phyloP scores from a whole-genome alignment of 1,140 invertebrate genomes.

The Pinna nobilis region DNA sequence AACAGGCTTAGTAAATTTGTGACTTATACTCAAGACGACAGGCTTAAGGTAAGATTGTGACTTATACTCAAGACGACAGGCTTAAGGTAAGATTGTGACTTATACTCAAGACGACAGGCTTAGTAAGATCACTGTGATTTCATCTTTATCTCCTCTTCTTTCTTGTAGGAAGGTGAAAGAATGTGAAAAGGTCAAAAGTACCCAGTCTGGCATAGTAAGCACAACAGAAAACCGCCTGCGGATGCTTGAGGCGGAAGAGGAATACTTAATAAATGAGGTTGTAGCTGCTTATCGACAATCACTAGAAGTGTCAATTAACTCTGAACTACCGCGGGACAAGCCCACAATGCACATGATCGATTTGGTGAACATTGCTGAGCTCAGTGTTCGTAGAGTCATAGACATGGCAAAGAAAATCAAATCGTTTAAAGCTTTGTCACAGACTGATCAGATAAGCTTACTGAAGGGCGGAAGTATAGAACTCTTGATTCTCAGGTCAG shows the following conservation, averaged over 20 bases:
- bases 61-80: too few species aligned
- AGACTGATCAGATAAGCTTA: conserved; percentile 75
- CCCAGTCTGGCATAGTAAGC: conserved; percentile 66
- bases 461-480: conserved; percentile 77
- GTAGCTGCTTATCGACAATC: conserved; percentile 70
- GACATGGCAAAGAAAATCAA: conserved; percentile 75
- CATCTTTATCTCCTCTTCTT: conserved; percentile 17
- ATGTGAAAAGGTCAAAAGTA: conserved; percentile 58
- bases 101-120: too few species aligned
- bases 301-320: conserved; percentile 69
- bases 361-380: conserved; percentile 74
- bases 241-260: conserved; percentile 65
- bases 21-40: too few species aligned
- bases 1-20: too few species aligned
- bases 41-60: too few species aligned
- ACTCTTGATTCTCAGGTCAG: conserved; percentile 76
- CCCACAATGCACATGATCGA: conserved; percentile 64
- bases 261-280: conserved; percentile 68
- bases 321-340: conserved; percentile 63
- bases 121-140: not conserved
- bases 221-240: conserved; percentile 60
- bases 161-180: conserved; percentile 67
- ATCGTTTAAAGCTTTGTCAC: conserved; percentile 73
- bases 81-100: too few species aligned
- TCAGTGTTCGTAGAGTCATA: conserved; percentile 74